Evolutionary conservation across 92 coral and sea anemone genomes (phyloP), one percentile per base, ranked within the genome.

Genomic region (Zoanthus sociatus): DNA sequence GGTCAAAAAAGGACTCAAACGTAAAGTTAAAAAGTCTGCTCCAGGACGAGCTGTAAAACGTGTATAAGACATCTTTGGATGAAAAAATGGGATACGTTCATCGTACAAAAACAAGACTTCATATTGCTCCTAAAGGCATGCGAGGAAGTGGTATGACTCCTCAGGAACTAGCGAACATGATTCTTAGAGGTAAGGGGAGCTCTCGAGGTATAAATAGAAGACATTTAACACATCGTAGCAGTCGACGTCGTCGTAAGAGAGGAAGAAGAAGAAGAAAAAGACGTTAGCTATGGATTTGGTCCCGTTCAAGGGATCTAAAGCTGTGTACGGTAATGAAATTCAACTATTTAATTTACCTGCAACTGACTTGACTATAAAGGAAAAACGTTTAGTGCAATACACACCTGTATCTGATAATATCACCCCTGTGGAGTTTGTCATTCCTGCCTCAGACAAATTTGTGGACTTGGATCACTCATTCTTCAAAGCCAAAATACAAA

Each of bases 391-490:
- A 0, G 9, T 31, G 13, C 71, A 78, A 6, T 58, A 15, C 8
- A 5, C 13, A 3, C 83, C 83, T 33, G 2, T 15, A 3, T 78
- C 83, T 46, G 71, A 78, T 37, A 78, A 37, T 31, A 21, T 86
- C 50, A 48, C 74, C 0, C 92, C 92, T 3, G 37, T 63, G 10
- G 88, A 86, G 56, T 90, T 87, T 33, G 68, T 76, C 58, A 66
- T 87, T 26, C 78, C 72, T 0, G 71, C 90, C 21, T 16, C 79
- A 3, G 61, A 83, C 77, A 84, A 53, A 0, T 90, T 71, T 46
- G 71, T 90, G 17, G 92, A 90, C 44, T 21, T 90, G 47, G 72
- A 37, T 76, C 76, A 69, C 55, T 84, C 90, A 13, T 83, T 70
- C 12, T 48, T 90, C 63, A 14, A 55, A 14, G 63, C 63, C 63